Evolutionary conservation across 2,888 invertebrate species (phyloP).

Genomic region (Gibbula magus): DNA sequence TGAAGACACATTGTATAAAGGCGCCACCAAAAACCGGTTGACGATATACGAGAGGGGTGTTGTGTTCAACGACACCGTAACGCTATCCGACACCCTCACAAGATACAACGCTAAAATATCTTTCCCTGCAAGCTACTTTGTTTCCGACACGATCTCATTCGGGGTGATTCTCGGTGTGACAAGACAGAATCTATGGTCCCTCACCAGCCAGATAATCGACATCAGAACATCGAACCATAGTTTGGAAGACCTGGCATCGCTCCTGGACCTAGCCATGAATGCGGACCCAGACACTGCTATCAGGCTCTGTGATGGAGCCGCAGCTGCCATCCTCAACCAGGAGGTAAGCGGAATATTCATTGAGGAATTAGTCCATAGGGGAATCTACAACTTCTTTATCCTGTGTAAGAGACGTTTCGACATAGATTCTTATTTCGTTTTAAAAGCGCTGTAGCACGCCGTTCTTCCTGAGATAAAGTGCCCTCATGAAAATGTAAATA

Average conservation of each 20-base stretch:
- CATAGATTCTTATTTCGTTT: no score
- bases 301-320: slow-evolving; percentile 44
- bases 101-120: slow-evolving; percentile 55
- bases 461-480: no score
- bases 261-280: slow-evolving; percentile 45
- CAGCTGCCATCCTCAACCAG: slow-evolving; percentile 44
- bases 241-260: slow-evolving; percentile 44
- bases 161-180: slow-evolving; percentile 62
- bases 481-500: no score
- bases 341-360: slow-evolving; percentile 31
- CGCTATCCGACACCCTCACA: slow-evolving; percentile 44
- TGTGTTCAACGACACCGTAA: slow-evolving; percentile 50
- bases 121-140: slow-evolving; percentile 59
- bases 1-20: slow-evolving; percentile 52
- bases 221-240: slow-evolving; percentile 47
- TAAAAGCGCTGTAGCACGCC: no score
- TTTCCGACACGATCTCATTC: slow-evolving; percentile 53
- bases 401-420: no score
- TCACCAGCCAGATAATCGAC: slow-evolving; percentile 45
- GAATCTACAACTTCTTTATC: no score
- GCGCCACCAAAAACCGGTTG: slow-evolving; percentile 53
- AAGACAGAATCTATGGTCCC: slow-evolving; percentile 47
- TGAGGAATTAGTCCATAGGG: no score
- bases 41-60: slow-evolving; percentile 57
- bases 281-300: slow-evolving; percentile 51